phyloP scores from a whole-genome alignment of 1,140 invertebrate genomes.

The Psilanteris sp. region DNA sequence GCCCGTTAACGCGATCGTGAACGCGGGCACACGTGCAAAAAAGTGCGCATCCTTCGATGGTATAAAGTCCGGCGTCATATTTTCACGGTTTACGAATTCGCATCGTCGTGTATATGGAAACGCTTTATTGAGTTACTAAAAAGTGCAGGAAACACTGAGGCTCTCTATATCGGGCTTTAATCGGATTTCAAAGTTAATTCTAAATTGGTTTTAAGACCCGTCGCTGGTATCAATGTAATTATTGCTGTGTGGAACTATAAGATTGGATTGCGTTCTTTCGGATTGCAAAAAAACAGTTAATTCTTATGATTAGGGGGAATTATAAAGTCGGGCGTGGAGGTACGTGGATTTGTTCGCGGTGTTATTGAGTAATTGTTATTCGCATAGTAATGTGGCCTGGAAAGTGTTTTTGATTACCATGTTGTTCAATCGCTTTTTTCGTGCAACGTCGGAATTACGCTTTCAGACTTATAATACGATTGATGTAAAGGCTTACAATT shows the following conservation, averaged over 20 bases:
- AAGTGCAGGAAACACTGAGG: no score
- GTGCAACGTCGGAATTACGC: slow-evolving; percentile 7
- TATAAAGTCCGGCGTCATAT: slow-evolving; percentile 57
- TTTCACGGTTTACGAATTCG: slow-evolving; percentile 54
- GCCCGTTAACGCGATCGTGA: slow-evolving; percentile 38
- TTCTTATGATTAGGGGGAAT: slow-evolving; percentile 38
- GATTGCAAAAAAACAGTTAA: slow-evolving; percentile 18
- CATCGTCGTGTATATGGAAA: slow-evolving; percentile 19
- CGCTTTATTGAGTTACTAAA: no score
- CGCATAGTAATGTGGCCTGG: slow-evolving; percentile 12
- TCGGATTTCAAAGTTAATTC: slow-evolving; percentile 34
- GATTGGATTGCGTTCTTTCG: slow-evolving; percentile 37
- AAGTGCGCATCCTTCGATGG: slow-evolving; percentile 26
- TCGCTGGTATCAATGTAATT: slow-evolving; percentile 46
- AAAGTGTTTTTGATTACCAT: slow-evolving; percentile 43
- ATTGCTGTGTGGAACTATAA: slow-evolving; percentile 36
- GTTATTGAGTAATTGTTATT: slow-evolving; percentile 45
- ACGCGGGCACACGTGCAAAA: slow-evolving; percentile 56
- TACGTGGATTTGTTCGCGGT: slow-evolving; percentile 21
- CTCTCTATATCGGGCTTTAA: slow-evolving; percentile 32
- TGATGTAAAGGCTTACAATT: background rate
- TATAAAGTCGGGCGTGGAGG: slow-evolving; percentile 6
- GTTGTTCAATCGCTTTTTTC: slow-evolving; percentile 17
- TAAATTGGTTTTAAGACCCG: slow-evolving; percentile 33
- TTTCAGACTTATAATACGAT: background rate